Evolutionary conservation across 2,797 vertebrate species (phyloP), one percentile per base, ranked within the genome.

Genomic region (Picus viridis): DNA sequence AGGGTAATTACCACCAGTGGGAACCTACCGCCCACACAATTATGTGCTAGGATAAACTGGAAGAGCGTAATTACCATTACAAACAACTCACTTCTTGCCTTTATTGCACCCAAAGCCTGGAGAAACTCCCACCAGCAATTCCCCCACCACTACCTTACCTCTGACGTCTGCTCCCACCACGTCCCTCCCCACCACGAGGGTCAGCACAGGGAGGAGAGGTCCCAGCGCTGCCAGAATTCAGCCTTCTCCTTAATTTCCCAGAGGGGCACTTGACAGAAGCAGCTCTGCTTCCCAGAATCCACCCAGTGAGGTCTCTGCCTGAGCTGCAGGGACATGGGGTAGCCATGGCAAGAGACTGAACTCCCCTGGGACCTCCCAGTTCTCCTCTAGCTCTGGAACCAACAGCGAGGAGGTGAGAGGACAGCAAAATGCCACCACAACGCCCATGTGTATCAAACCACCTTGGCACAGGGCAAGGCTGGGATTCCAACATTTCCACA

Each of bases 1-100:
- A 51, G 91, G 94, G 94, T 95, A 96, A 97, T 96, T 92, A 94
- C 95, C 86, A 94, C 94, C 94, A 89, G 56, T 96, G 94, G 91
- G 96, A 96, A 95, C 92, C 93, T 91, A 59, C 86, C 82, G n/a
- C 94, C 94, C 95, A 95, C 94, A 90, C 92, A 93, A 96, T 88
- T 95, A 92, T 76, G 80, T 88, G 96, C 92, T 92, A 93, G 95
- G 92, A 95, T 96, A 95, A 95, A 95, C 95, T 89, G 88, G 94
- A 92, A 87, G 82, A 88, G 89, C 20, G 2, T 89, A 96, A 97
- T 96, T 96, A 91, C 95, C 72, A 86, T 95, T 92, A 94, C 96
- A 96, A 96, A 96, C 90, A 96, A 95, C 86, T 88, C 78, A 69
- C 88, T 92, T 41, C 86, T 88, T 70, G 86, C 82, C 82, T 89